Percentiles rank a stretch among this genome's conserved stretches.
Evolutionary conservation across 2,888 invertebrate genomes (phyloP).

Genomic region (Ornithoptera priamus): DNA sequence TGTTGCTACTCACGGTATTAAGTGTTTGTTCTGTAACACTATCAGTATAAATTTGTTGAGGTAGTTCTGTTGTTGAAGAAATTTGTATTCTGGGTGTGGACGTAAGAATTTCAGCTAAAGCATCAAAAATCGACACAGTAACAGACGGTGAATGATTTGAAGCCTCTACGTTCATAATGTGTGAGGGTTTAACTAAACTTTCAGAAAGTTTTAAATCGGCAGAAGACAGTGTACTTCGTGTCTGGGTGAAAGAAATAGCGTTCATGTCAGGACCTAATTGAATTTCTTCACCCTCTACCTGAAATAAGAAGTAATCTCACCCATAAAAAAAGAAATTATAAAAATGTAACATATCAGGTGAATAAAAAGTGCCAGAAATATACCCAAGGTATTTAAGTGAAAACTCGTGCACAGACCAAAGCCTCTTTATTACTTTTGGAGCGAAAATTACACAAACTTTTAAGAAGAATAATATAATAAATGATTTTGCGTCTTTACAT

Average conservation of each 20-base stretch:
- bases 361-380: constrained; percentile 32
- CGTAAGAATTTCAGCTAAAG: constrained; percentile 79
- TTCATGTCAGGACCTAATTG: constrained; percentile 76
- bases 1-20: constrained; percentile 77
- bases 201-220: constrained; percentile 75
- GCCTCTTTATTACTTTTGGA: constrained; percentile 74
- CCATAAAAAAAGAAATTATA: constrained; percentile 71
- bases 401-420: constrained; percentile 74
- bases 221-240: constrained; percentile 72
- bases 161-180: constrained; percentile 78
- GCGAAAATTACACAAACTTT: constrained; percentile 34
- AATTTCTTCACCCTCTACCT: constrained; percentile 79
- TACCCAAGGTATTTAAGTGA: constrained; percentile 41
- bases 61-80: constrained; percentile 66
- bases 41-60: constrained; percentile 58
- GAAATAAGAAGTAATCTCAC: constrained; percentile 79
- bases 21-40: constrained; percentile 65
- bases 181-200: constrained; percentile 70
- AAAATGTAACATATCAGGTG: constrained; percentile 38
- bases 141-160: constrained; percentile 79
- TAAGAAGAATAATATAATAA: constrained; percentile 19
- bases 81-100: constrained; percentile 71
- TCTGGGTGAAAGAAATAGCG: constrained; percentile 74
- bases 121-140: constrained; percentile 81
- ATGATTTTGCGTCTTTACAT: constrained; percentile 32